Conservation (phyloP, 2,888 invertebrate species). For the Protula sp. region DNA sequence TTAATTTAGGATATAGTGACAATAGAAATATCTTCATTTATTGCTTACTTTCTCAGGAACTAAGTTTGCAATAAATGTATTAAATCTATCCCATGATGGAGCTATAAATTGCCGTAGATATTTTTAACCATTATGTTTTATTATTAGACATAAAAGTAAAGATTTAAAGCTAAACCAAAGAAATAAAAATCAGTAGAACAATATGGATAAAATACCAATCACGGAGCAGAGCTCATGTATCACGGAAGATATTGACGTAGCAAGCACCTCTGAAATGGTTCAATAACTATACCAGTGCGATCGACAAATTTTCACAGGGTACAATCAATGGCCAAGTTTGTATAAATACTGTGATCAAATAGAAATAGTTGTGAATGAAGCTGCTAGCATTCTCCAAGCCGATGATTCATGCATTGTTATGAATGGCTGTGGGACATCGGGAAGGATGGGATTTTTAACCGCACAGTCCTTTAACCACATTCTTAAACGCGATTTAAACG, state of each 20-base stretch:
- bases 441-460: slow-evolving; percentile 40
- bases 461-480: slow-evolving; percentile 34
- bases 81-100: too few species aligned
- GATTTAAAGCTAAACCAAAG: too few species aligned
- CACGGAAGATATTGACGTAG: slow-evolving; percentile 30
- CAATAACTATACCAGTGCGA: slow-evolving; percentile 5
- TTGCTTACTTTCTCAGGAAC: too few species aligned
- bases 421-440: slow-evolving; percentile 51
- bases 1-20: too few species aligned
- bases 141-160: too few species aligned
- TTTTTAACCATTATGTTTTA: too few species aligned
- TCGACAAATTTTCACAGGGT: slow-evolving; percentile 8
- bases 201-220: slow-evolving; percentile 17
- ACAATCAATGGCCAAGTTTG: not conserved
- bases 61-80: too few species aligned
- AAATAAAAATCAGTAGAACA: too few species aligned
- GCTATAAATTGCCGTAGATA: too few species aligned
- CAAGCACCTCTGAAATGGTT: slow-evolving; percentile 18
- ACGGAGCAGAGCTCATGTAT: slow-evolving; percentile 31
- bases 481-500: slow-evolving; percentile 22
- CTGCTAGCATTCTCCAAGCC: slow-evolving; percentile 4
- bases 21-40: too few species aligned
- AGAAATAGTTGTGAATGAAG: not conserved
- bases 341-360: not conserved
- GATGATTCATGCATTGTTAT: slow-evolving; percentile 30